Conservation (phyloP, 2,888 invertebrate genomes). For the Ornithoptera priamus region DNA sequence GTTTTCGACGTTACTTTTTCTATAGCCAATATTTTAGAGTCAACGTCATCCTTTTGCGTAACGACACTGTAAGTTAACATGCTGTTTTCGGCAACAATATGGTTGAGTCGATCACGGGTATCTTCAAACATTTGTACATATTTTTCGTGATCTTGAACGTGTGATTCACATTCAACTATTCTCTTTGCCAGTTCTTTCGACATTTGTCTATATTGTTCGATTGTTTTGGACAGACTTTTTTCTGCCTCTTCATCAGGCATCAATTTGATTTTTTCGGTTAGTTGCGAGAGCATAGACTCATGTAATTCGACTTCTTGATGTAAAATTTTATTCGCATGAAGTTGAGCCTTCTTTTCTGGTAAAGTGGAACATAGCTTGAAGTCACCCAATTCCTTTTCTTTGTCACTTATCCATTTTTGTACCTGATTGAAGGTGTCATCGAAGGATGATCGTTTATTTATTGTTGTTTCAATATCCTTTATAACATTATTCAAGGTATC, state of each 20-base stretch:
- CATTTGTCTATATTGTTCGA: conserved; percentile 85
- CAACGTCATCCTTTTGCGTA: conserved; percentile 88
- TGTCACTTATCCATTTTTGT: conserved; percentile 91
- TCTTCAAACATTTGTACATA: conserved; percentile 91
- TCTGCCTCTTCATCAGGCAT: conserved; percentile 90
- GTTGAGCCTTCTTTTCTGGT: conserved; percentile 92
- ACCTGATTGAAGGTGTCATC: conserved; percentile 95
- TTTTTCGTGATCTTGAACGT: conserved; percentile 89
- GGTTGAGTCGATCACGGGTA: conserved; percentile 89
- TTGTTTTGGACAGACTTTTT: conserved; percentile 85
- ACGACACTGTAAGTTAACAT: conserved; percentile 88
- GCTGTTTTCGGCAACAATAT: conserved; percentile 88
- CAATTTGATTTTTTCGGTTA: conserved; percentile 89
- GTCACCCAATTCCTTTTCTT: conserved; percentile 85
- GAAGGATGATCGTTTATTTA: conserved; percentile 94
- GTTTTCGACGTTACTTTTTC: conserved; percentile 87
- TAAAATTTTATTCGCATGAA: conserved; percentile 89
- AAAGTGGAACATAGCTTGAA: conserved; percentile 88
- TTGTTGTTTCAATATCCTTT: conserved; percentile 92
- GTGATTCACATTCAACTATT: conserved; percentile 83
- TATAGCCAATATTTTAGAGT: conserved; percentile 86
- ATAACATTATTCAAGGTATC: conserved; percentile 91
- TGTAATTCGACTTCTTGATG: conserved; percentile 93
- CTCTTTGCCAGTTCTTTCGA: conserved; percentile 84
- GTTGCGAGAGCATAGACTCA: conserved; percentile 89